Conservation (phyloP, 35 echinoderm and acorn worm species). For the Lytechinus pictus region DNA sequence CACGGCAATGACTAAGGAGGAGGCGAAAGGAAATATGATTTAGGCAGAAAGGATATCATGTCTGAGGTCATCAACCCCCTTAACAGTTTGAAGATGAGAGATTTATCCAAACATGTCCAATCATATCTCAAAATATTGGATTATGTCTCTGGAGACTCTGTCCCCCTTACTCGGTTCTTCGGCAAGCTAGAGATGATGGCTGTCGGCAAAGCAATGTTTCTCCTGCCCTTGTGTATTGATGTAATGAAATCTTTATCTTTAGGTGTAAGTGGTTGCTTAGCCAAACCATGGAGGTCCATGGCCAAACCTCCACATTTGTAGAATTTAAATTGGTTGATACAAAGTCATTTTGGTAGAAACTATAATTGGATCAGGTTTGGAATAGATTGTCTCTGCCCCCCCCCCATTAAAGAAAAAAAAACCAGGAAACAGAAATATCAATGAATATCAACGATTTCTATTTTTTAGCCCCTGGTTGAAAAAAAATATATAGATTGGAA, state of each 20-base stretch:
- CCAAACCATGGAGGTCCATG: no score
- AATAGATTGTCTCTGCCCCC: not conserved
- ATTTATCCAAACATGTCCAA: not conserved
- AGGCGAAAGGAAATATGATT: not conserved
- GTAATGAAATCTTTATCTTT: not conserved
- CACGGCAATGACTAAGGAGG: not conserved
- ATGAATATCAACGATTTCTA: no score
- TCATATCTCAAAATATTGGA: conserved; percentile 1
- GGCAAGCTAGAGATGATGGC: not conserved
- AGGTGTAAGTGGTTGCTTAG: no score
- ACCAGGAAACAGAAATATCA: no score
- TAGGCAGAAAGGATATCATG: not conserved
- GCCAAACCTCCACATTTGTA: not conserved
- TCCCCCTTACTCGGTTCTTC: not conserved
- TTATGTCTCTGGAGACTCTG: not conserved
- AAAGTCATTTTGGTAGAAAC: not conserved
- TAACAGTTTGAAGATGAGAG: not conserved
- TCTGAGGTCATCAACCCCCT: not conserved
- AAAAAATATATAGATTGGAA: not conserved
- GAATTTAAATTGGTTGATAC: not conserved
- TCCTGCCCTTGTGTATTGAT: not conserved
- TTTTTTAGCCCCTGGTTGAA: no score
- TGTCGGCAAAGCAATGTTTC: not conserved
- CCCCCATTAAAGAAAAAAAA: not conserved
- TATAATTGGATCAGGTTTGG: no score